A percentile compares a stretch with the other conserved stretches of the same genome.
These are phyloP conservation scores for Drosophila ambigua DNA, from an alignment of 1,140 invertebrate species.

Conservation along the genomic window DNA sequence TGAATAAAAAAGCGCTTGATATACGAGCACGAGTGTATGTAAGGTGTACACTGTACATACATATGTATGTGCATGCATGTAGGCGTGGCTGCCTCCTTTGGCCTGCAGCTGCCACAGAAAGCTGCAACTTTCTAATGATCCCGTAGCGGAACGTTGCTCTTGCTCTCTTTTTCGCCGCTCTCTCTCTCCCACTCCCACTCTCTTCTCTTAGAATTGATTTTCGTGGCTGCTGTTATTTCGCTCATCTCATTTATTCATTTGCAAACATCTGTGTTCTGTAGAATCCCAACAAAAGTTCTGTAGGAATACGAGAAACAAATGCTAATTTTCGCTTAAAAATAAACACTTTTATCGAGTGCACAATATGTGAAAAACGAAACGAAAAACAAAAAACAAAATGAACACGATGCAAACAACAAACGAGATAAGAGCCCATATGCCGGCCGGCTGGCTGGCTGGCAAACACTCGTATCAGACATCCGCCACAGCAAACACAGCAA, in stretches of 20 bases:
- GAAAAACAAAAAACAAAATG: background rate
- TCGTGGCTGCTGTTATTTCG: background rate
- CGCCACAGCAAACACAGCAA: conserved; percentile 1
- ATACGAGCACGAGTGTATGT: conserved; percentile 11
- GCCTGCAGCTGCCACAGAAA: conserved; percentile 34
- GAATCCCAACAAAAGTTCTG: background rate
- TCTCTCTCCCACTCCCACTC: background rate
- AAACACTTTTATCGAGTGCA: conserved; percentile 19
- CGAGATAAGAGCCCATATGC: conserved; percentile 8
- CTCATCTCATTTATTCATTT: conserved; percentile 9
- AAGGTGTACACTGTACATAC: conserved; percentile 6
- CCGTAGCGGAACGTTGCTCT: conserved; percentile 34
- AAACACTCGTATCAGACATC: conserved; percentile 41
- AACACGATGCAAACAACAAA: conserved; percentile 9
- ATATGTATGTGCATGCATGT: background rate
- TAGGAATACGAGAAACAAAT: background rate
- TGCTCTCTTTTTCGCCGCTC: conserved; percentile 12
- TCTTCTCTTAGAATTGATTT: conserved; percentile 17
- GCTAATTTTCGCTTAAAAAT: conserved; percentile 24
- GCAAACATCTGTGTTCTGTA: conserved; percentile 38
- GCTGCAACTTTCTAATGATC: conserved; percentile 67
- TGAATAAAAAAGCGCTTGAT: conserved; percentile 28
- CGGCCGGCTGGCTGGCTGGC: conserved; percentile 52
- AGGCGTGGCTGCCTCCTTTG: background rate
- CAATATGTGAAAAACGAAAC: conserved; percentile 5